Evolutionary conservation across 1,140 invertebrate genomes (phyloP), one percentile per base, ranked within the genome.

Genomic region (Stenopsyche tienmushanensis): DNA sequence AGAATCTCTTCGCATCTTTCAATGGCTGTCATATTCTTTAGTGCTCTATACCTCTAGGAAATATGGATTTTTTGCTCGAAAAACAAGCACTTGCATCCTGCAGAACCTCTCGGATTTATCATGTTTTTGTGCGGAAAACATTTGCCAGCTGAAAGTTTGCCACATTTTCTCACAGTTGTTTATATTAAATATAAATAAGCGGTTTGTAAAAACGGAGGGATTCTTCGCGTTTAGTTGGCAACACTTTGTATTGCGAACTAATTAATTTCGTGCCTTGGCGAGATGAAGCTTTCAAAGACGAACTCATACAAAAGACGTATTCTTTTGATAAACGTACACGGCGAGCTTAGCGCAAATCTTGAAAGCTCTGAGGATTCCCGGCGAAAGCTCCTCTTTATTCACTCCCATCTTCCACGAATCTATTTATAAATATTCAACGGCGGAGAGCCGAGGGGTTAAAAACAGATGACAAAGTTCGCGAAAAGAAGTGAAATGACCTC

Each of bases 391-490:
- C 18, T 13, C 42, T 23, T 34, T n/a, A n/a, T 55, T 17, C 29
- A 26, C 26, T 26, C n/a, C n/a, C n/a, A 3, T n/a, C 20, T 34
- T 1, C 45, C 45, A 34, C 18, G 34, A 44, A 54, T 39, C 13
- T 54, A 34, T 64, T 64, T 64, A 64, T 64, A 49, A 47, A 60
- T 57, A 60, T 50, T 60, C 58, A 50, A 26, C 15, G 17, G 18
- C n/a, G 25, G 20, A 39, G 20, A 39, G 44, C 41, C n/a, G 39
- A 42, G 34, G 54, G 34, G 29, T 34, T 34, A 34, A 34, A 15
- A 18, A 17, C 17, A 39, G n/a, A 13, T 3, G 39, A 15, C 21
- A 57, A 41, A 42, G 13, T 34, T 34, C 21, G 29, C 54, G 17
- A 17, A 13, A 18, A 49, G 23, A 29, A 29, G 34, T 23, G 54